phyloP scores from a whole-genome alignment of 2,113 vertebrate species.

The Empidonax traillii region DNA sequence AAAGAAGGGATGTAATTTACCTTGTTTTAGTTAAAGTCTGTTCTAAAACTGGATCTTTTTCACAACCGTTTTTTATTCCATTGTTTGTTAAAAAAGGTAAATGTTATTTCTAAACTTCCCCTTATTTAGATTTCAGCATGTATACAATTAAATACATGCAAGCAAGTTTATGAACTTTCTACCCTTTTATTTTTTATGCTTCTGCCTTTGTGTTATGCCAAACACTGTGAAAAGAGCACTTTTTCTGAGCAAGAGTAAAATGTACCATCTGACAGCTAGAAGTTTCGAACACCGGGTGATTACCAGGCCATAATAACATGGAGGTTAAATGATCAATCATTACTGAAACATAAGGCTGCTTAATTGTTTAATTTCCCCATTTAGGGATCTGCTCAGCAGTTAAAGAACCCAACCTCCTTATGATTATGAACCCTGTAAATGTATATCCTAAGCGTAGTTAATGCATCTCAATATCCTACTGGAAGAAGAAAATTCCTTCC shows the following conservation, averaged over 20 bases:
- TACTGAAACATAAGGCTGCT: background rate
- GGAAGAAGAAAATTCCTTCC: background rate
- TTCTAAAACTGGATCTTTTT: background rate
- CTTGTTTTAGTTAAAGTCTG: background rate
- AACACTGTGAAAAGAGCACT: background rate
- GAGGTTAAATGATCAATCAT: background rate
- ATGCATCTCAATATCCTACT: background rate
- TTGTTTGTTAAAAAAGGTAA: background rate
- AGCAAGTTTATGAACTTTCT: background rate
- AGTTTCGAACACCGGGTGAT: background rate
- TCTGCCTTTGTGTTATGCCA: background rate
- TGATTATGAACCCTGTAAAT: background rate
- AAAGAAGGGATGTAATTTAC: conserved; percentile 32
- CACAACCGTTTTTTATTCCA: background rate
- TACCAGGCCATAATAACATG: background rate
- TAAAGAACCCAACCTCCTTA: background rate
- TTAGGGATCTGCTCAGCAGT: background rate
- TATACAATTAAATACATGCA: background rate
- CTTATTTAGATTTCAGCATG: background rate
- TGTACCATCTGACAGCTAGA: background rate
- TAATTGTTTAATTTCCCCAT: background rate
- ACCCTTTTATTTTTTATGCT: background rate
- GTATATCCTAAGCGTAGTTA: background rate
- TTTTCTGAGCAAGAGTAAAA: background rate
- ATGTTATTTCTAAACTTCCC: background rate